phyloP scores from a whole-genome alignment of 2,797 vertebrate genomes.

The Acanthiza pusilla region DNA sequence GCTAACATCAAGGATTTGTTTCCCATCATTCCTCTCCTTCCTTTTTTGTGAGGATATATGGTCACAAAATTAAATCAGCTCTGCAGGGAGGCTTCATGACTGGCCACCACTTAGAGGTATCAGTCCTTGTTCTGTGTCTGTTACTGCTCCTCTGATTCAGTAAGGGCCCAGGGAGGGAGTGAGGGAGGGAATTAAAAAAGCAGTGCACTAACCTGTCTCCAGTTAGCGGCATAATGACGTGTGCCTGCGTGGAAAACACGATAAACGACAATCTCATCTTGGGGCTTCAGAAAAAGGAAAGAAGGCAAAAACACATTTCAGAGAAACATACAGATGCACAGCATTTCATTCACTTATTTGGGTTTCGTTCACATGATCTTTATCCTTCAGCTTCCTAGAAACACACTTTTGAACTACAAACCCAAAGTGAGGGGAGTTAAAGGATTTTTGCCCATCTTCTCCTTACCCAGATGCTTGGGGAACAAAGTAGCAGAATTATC shows the following conservation, averaged over 20 bases:
- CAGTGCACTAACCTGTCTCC: constrained; percentile 85
- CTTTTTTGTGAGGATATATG: neutral
- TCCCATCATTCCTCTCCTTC: neutral
- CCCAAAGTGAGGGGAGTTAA: neutral
- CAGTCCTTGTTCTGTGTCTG: neutral
- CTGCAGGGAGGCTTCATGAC: neutral
- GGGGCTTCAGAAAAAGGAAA: constrained; percentile 75
- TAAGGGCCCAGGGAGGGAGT: neutral
- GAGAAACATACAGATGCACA: neutral
- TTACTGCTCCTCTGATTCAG: neutral
- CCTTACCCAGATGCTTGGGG: neutral
- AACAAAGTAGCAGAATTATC: neutral
- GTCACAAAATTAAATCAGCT: neutral
- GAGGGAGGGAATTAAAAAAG: neutral
- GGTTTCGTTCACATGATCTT: neutral
- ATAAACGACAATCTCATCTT: constrained; percentile 91
- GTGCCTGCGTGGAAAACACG: constrained; percentile 86
- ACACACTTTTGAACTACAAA: neutral
- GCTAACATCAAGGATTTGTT: neutral
- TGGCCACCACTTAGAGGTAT: neutral
- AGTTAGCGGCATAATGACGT: constrained; percentile 85
- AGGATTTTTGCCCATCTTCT: neutral
- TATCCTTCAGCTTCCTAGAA: neutral
- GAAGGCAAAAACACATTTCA: constrained; percentile 11
- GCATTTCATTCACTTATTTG: neutral